Conservation (phyloP, 2,113 vertebrate species). For the Nestor notabilis region DNA sequence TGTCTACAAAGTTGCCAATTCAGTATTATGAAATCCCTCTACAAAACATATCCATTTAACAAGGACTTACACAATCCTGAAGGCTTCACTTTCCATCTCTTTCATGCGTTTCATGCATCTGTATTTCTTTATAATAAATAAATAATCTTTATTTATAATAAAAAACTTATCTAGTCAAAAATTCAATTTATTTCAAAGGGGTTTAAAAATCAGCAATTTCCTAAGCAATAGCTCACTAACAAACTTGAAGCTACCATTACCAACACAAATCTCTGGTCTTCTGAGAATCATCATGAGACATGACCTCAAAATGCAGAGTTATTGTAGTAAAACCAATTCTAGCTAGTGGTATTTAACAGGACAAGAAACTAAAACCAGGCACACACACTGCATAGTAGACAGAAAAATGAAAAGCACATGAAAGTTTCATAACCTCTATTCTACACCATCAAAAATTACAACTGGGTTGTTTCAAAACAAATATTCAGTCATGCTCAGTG, state of each 20-base stretch:
- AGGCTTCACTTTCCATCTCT: background rate
- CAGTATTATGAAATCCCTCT: background rate
- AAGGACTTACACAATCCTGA: background rate
- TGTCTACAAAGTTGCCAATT: background rate
- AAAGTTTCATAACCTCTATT: background rate
- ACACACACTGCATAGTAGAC: background rate
- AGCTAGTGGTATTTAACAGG: background rate
- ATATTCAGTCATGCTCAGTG: background rate
- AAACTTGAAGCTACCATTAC: background rate
- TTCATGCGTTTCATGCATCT: background rate
- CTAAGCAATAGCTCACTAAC: background rate
- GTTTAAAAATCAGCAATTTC: background rate
- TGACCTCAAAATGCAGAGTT: background rate
- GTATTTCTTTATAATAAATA: background rate
- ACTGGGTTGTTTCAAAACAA: background rate
- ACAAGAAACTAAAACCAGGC: background rate
- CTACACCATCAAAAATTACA: conserved; percentile 22
- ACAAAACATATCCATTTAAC: background rate
- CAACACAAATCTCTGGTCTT: background rate
- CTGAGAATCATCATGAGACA: background rate
- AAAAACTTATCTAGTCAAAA: background rate
- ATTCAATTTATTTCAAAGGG: background rate
- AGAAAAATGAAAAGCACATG: background rate
- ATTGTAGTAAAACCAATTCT: background rate
- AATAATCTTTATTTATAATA: background rate